Conservation (phyloP, 2,113 vertebrate species). For the Thunnus maccoyii region DNA sequence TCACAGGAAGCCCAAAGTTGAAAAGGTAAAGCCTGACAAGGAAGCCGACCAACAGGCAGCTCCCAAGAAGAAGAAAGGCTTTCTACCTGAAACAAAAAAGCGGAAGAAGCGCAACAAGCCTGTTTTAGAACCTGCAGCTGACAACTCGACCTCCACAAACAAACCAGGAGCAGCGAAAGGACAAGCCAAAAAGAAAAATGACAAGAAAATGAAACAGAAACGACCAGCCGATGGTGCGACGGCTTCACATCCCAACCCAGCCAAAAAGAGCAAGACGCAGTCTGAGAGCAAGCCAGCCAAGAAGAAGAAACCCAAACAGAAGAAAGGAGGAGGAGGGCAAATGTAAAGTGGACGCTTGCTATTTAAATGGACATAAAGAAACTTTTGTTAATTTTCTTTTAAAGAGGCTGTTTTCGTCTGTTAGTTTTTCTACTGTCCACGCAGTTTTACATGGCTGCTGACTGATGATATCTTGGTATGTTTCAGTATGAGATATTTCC, state of each 20-base stretch:
- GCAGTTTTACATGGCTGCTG: neutral
- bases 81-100: conserved; percentile 94
- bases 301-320: conserved; percentile 70
- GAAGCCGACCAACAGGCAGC: neutral
- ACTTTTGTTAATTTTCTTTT: conserved; percentile 22
- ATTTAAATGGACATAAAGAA: conserved; percentile 39
- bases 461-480: neutral
- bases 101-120: conserved; percentile 88
- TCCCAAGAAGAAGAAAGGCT: conserved; percentile 91
- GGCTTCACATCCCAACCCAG: conserved; percentile 54
- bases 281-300: conserved; percentile 41
- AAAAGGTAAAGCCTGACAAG: conserved; percentile 80
- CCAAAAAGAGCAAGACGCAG: conserved; percentile 78
- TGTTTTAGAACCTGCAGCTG: conserved; percentile 5
- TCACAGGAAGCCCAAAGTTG: conserved; percentile 88
- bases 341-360: conserved; percentile 41
- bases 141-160: neutral
- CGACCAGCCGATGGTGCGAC: conserved; percentile 20
- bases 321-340: conserved; percentile 45
- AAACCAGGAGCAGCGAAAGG: conserved; percentile 49
- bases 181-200: conserved; percentile 72
- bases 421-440: neutral
- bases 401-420: neutral
- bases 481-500: neutral
- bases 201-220: conserved; percentile 77